Evolutionary conservation across 2,113 vertebrate genomes (phyloP), one percentile per base, ranked within the genome.

Genomic region (Hippocampus zosterae): DNA sequence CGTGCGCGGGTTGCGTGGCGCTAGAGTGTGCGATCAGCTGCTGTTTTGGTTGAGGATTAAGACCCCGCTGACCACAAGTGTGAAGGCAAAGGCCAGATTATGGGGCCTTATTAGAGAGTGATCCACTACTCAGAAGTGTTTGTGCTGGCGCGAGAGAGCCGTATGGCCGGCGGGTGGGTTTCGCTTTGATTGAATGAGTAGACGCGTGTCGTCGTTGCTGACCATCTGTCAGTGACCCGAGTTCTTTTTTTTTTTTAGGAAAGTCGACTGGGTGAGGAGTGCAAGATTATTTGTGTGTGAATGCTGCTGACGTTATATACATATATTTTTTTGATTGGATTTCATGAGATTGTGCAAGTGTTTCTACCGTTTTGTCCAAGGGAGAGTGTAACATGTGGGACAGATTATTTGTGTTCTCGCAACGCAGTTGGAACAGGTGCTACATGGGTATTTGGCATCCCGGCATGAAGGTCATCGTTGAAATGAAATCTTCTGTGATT

Each of bases 31-130:
- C 73, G 76, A 80, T 76, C 74, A 73, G 65, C 63, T 80, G 71
- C 53, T 83, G 86, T 77, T 86, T 82, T 82, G 68, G 56, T 73
- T 75, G 56, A 69, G 65, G 82, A 87, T 87, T 87, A 80, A 70
- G 71, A 70, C 63, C 33, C 33, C 27, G 25, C 52, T 80, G 72
- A 81, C 74, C 18, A 68, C 77, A 68, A 79, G 73, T 74, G 60
- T 66, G 64, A 79, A 82, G 80, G 78, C 78, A 85, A 84, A 84
- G 48, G 77, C 67, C 73, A 85, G 85, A 86, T 88, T 90, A 84
- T 67, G 79, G 68, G 70, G 33, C 72, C 71, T 76, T 80, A 79
- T 81, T 79, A 78, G 78, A 84, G 71, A 80, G 78, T 74, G 73
- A 83, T 78, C 73, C 72, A 80, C 56, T 73, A 67, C 67, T 60